phyloP scores from a whole-genome alignment of 2,113 vertebrate species.

The Callospermophilus lateralis region DNA sequence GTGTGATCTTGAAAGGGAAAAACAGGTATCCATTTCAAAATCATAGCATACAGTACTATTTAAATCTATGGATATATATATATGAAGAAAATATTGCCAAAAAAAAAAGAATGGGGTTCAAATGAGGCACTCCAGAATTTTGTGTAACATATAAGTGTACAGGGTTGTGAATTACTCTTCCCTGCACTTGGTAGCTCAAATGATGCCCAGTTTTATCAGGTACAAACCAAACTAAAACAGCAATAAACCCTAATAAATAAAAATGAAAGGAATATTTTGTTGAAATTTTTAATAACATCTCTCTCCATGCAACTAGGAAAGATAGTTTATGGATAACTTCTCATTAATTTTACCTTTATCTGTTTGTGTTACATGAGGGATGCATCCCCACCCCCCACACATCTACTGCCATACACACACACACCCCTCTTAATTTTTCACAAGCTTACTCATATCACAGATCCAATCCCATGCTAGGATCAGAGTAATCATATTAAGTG shows the following conservation, averaged over 20 bases:
- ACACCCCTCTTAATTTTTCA: neutral
- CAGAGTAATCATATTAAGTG: neutral
- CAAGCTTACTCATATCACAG: neutral
- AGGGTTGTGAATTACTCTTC: neutral
- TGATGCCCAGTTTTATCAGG: neutral
- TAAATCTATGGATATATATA: neutral
- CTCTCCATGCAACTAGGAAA: neutral
- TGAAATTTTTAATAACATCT: neutral
- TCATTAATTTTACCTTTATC: slow-evolving; percentile 16
- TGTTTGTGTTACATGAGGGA: neutral
- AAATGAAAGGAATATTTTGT: neutral
- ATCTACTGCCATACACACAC: too few relatives aligned
- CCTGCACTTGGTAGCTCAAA: neutral
- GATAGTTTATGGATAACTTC: neutral
- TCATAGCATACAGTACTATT: neutral
- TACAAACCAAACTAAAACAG: neutral
- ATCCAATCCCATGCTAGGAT: neutral
- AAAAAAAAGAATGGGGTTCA: neutral
- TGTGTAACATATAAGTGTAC: neutral
- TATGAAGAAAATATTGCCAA: neutral
- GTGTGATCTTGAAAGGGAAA: neutral
- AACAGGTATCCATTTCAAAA: slow-evolving; percentile 26
- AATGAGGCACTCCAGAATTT: neutral
- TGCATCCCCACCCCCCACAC: neutral
- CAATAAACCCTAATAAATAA: neutral